These are phyloP conservation scores for Spheniscus humboldti DNA, from an alignment of 2,797 vertebrate genomes.

Conservation along the genomic window DNA sequence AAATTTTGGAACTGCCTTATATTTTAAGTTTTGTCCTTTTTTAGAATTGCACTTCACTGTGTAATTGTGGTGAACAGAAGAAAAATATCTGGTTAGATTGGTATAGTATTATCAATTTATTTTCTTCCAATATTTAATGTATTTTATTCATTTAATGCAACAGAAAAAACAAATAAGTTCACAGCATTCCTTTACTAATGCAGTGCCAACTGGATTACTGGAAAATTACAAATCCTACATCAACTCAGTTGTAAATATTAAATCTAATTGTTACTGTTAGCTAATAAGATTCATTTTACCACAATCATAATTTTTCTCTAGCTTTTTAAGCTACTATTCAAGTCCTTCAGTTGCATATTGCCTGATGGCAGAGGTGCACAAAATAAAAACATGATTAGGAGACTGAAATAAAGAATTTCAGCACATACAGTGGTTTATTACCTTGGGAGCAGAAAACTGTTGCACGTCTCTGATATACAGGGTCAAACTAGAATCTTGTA, in stretches of 20 bases:
- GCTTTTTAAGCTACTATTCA: background rate
- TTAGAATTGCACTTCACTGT: background rate
- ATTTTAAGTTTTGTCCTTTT: background rate
- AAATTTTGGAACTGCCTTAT: background rate
- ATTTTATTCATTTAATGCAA: background rate
- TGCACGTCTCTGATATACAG: background rate
- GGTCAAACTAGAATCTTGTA: background rate
- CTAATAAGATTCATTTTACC: background rate
- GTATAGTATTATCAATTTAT: background rate
- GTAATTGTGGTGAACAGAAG: background rate
- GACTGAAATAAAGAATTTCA: background rate
- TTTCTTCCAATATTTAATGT: background rate
- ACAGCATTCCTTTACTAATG: background rate
- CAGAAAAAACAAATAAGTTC: background rate
- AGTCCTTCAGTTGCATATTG: background rate
- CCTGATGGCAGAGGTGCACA: background rate
- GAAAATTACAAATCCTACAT: background rate
- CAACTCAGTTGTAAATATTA: background rate
- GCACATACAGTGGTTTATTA: background rate
- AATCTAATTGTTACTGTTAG: background rate
- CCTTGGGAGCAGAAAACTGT: background rate
- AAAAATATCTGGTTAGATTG: background rate
- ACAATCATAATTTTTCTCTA: background rate
- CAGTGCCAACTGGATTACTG: background rate
- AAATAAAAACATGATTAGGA: background rate